phyloP scores from a whole-genome alignment of 2,888 invertebrate genomes.

The Habroteleia sp. region DNA sequence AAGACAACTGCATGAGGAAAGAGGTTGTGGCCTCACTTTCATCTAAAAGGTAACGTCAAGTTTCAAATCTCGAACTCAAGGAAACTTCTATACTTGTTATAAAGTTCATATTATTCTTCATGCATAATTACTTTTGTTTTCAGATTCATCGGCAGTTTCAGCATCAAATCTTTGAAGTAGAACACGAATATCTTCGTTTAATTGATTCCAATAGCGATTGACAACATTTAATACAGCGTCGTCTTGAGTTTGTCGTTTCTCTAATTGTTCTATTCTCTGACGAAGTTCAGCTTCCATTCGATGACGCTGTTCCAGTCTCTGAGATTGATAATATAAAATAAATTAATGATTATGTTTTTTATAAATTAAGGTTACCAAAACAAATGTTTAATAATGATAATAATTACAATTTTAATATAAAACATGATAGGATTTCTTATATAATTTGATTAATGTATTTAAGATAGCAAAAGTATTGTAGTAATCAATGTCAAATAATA shows the following conservation, averaged over 20 bases:
- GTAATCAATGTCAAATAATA: too few relatives aligned
- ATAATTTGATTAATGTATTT: too few relatives aligned
- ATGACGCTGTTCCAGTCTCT: slow-evolving; percentile 96
- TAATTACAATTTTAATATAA: not conserved
- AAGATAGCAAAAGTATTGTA: too few relatives aligned
- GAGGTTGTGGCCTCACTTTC: slow-evolving; percentile 98
- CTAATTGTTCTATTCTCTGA: slow-evolving; percentile 95
- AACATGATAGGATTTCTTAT: too few relatives aligned
- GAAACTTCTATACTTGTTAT: too few relatives aligned
- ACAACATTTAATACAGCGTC: slow-evolving; percentile 99
- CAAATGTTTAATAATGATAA: too few relatives aligned
- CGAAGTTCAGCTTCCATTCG: slow-evolving; percentile 89
- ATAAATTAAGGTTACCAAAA: too few relatives aligned
- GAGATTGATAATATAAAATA: too few relatives aligned
- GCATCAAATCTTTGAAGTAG: slow-evolving; percentile 97
- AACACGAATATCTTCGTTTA: slow-evolving; percentile 98
- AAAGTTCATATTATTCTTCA: too few relatives aligned
- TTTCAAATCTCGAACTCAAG: too few relatives aligned
- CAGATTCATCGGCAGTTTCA: slow-evolving; percentile 97
- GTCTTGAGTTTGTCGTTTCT: slow-evolving; percentile 97
- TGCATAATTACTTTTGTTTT: slow-evolving; percentile 94
- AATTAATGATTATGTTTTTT: too few relatives aligned
- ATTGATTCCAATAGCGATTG: slow-evolving; percentile 97
- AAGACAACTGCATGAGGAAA: slow-evolving; percentile 96
- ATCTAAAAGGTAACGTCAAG: too few relatives aligned